Percentiles rank a stretch among this genome's conserved stretches.
Evolutionary conservation across 2,888 invertebrate species (phyloP).

Genomic region (Nowickia ferox): DNA sequence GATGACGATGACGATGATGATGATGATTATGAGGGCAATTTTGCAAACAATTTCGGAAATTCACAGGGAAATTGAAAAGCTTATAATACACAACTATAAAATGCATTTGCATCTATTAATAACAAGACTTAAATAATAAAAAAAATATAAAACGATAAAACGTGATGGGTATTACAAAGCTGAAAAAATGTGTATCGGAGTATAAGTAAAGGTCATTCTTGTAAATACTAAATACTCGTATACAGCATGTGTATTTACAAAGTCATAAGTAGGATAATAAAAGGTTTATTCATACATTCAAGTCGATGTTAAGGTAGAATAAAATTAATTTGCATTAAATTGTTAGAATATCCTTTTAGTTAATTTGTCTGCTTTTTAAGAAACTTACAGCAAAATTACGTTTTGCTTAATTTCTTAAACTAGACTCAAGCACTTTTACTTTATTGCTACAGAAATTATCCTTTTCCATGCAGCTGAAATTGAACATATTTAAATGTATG

Average conservation of each 20-base stretch:
- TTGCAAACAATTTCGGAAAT: slow-evolving; percentile 67
- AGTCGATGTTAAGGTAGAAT: too few species aligned
- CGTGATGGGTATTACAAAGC: slow-evolving; percentile 41
- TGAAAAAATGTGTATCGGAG: slow-evolving; percentile 6
- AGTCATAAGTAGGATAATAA: too few species aligned
- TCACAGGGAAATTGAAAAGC: slow-evolving; percentile 69
- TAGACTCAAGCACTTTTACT: too few species aligned
- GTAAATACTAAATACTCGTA: slow-evolving; percentile 7
- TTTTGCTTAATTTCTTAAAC: too few species aligned
- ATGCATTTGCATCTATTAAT: slow-evolving; percentile 49
- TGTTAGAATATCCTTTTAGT: too few species aligned
- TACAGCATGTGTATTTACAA: neutral
- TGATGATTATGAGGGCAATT: slow-evolving; percentile 64
- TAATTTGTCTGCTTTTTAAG: too few species aligned
- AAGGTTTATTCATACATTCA: too few species aligned
- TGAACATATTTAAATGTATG: too few species aligned
- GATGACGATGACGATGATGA: slow-evolving; percentile 23
- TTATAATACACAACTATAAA: slow-evolving; percentile 28
- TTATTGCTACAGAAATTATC: too few species aligned
- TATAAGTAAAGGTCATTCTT: slow-evolving; percentile 49
- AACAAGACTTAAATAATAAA: slow-evolving; percentile 4
- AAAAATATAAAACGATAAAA: slow-evolving; percentile 56
- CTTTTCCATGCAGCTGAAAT: too few species aligned
- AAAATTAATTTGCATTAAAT: too few species aligned
- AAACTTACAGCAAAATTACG: too few species aligned